Evolutionary conservation across 2,113 vertebrate genomes (phyloP).

Genomic region (Eleginops maclovinus): DNA sequence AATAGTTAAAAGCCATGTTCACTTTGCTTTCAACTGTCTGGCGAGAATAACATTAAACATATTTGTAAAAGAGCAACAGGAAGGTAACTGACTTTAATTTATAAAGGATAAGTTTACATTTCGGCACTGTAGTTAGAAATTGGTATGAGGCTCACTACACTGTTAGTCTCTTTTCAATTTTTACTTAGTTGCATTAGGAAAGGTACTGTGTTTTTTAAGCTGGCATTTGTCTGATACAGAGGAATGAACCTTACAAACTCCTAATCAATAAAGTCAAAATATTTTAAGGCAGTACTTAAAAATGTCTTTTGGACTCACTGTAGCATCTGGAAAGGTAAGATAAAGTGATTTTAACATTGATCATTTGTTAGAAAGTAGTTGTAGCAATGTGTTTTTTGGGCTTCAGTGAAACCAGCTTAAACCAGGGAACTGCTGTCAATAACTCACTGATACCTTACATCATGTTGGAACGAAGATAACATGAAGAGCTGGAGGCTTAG

Average conservation of each 20-base stretch:
- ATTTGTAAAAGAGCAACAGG: too few species aligned
- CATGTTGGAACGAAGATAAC: neutral
- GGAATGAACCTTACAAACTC: neutral
- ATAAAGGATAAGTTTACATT: neutral
- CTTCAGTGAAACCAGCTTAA: neutral
- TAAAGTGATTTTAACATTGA: neutral
- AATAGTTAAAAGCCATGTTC: neutral
- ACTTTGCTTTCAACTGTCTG: neutral
- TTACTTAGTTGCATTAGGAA: neutral
- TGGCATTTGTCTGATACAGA: neutral
- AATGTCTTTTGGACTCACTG: neutral
- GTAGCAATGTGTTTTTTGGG: neutral
- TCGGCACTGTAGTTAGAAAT: neutral
- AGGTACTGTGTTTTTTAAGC: neutral
- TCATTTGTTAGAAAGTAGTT: slow-evolving; percentile 1
- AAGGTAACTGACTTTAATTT: too few species aligned
- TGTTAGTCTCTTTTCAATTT: slow-evolving; percentile 7
- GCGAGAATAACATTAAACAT: too few species aligned
- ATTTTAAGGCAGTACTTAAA: neutral
- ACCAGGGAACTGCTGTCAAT: neutral
- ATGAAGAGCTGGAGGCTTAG: slow-evolving; percentile 16
- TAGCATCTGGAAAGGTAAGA: neutral
- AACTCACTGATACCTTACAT: neutral
- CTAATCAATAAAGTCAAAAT: neutral
- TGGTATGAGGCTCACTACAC: neutral